Evolutionary conservation across 2,888 invertebrate genomes (phyloP), one percentile per base, ranked within the genome.

Genomic region (Andrena flavipes): DNA sequence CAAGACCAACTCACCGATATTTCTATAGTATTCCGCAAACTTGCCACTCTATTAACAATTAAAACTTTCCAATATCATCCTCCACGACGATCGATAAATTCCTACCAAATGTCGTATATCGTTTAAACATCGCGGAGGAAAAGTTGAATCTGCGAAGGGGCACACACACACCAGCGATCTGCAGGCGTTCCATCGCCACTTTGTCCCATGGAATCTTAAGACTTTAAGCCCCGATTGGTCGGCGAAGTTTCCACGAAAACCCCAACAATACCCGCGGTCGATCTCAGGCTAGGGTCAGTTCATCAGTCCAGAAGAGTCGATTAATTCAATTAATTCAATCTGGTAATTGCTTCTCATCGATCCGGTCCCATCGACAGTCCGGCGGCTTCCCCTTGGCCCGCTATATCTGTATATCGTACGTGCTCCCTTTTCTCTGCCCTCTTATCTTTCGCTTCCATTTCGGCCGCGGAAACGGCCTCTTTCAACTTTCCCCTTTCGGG

Each of bases 301-400:
- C 81, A 64, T 86, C 87, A 80, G 78, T 68, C 69, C 71, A 68
- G 78, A 73, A 68, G 75, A 79, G 76, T 88, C 85, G 88, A 88
- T 88, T 88, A 88, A 88, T 87, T 88, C 88, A 83, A 88, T 88
- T 88, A 88, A 88, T 88, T 88, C 88, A 88, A 85, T 88, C 85
- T 82, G 78, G 83, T 87, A 87, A 88, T 88, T 88, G 87, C 76
- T 77, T 84, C 85, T 63, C 84, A 87, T 88, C 88, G 88, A 88
- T 88, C 84, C 84, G 26, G 67, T 69, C 65, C 54, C 62, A 42
- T 72, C 73, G 60, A 72, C 75, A 62, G 33, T 23, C 29, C 42
- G 42, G 49, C 5, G n/a, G 51, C 29, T 62, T n/a, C 74, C 71
- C 59, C 76, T 20, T 26, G 30, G 33, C 56, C n/a, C 48, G 64